Conservation (phyloP, 2,888 invertebrate genomes). For the Drosophila differens region DNA sequence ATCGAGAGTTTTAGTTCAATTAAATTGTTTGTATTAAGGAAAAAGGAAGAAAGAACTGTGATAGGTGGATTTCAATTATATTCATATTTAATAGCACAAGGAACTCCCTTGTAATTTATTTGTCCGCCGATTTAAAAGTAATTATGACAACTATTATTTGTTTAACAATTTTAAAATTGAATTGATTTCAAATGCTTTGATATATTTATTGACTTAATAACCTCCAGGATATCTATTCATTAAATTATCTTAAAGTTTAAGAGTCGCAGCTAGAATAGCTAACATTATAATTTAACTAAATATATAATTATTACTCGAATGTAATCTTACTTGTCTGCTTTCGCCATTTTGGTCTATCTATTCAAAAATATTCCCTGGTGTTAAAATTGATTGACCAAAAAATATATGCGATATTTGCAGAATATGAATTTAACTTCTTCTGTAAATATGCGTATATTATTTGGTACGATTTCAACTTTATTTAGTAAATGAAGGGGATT, state of each 20-base stretch:
- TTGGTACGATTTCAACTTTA: rapidly evolving
- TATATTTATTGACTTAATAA: not conserved
- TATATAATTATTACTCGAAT: not conserved
- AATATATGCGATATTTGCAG: not conserved
- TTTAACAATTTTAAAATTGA: not conserved
- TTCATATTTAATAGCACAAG: not conserved
- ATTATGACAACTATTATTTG: not conserved
- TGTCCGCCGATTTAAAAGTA: not conserved
- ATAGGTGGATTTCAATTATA: not conserved
- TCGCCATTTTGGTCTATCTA: not conserved
- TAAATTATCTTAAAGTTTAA: rapidly evolving
- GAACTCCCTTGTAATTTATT: not conserved
- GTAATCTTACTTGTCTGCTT: not conserved
- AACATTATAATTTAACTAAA: not conserved
- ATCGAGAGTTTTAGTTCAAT: not conserved
- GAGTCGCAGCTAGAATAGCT: not conserved
- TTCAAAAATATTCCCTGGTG: not conserved
- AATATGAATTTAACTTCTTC: not conserved
- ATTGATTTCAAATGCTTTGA: not conserved
- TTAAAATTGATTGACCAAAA: not conserved
- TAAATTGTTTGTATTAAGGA: too few species aligned
- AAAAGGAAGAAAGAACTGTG: not conserved
- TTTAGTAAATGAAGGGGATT: not conserved
- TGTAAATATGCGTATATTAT: not conserved
- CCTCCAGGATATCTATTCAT: rapidly evolving